A percentile compares a stretch with the other conserved stretches of the same genome.
Evolutionary conservation across 2,113 vertebrate genomes (phyloP).

Genomic region (Rissa tridactyla): DNA sequence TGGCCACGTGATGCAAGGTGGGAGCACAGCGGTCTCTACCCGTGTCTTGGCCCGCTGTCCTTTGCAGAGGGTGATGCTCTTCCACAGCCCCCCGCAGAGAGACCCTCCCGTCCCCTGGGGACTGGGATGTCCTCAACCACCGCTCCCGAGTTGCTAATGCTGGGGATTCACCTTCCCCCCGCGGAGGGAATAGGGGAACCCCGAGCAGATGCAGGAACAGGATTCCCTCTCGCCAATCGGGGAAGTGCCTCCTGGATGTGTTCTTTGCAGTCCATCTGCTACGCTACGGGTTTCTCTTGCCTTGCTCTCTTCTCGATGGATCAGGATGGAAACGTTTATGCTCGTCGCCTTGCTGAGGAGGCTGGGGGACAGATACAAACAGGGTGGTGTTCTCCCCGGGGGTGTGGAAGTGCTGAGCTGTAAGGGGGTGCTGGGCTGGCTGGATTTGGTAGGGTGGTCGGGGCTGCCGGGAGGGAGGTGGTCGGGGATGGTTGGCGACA

Average conservation of each 20-base stretch:
- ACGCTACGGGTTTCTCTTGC: rapidly evolving
- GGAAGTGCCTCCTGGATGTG: neutral
- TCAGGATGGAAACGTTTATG: neutral
- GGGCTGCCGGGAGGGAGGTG: neutral
- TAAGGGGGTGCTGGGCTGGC: neutral
- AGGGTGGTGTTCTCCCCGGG: rapidly evolving
- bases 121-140: rapidly evolving
- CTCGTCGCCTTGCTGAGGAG: rapidly evolving
- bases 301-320: no score
- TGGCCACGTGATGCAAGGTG: rapidly evolving
- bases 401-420: rapidly evolving
- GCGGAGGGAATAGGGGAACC: neutral
- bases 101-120: neutral
- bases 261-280: neutral
- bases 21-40: neutral
- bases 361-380: neutral
- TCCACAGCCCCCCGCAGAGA: neutral
- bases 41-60: neutral
- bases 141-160: rapidly evolving
- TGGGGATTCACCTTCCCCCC: neutral
- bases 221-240: neutral
- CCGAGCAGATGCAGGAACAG: neutral
- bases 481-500: neutral
- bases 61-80: neutral
- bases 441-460: neutral